Evolutionary conservation across 2,797 vertebrate genomes (phyloP).

Genomic region (Rhinella marina): DNA sequence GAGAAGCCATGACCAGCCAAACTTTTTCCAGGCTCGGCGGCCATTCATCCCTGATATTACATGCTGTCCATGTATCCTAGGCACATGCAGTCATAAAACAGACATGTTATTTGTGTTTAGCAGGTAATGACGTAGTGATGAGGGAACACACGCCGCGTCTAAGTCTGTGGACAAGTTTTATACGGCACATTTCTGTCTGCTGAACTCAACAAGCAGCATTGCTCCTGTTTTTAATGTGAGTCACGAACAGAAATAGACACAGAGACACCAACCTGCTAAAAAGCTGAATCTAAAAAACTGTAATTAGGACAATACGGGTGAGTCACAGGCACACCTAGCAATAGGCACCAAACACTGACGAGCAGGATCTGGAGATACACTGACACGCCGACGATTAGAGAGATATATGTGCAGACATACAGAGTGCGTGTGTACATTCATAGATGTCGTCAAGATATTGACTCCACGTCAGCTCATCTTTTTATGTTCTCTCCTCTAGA

Average conservation of each 20-base stretch:
- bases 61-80: neutral
- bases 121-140: neutral
- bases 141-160: neutral
- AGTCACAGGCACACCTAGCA: slow-evolving; percentile 39
- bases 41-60: no score
- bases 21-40: no score
- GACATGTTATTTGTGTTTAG: neutral
- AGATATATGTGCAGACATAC: neutral
- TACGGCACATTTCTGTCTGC: neutral
- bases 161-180: neutral
- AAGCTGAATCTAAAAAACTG: slow-evolving; percentile 3
- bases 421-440: neutral
- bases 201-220: neutral
- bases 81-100: neutral
- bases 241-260: slow-evolving; percentile 24
- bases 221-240: slow-evolving; percentile 14
- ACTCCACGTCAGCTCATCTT: neutral
- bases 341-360: neutral
- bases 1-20: no score
- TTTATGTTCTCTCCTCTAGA: slow-evolving; percentile 71
- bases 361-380: neutral
- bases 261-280: slow-evolving; percentile 21
- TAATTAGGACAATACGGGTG: neutral
- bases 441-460: neutral
- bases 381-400: neutral